phyloP scores from a whole-genome alignment of 2,888 invertebrate genomes.

The Eudemis profundana region DNA sequence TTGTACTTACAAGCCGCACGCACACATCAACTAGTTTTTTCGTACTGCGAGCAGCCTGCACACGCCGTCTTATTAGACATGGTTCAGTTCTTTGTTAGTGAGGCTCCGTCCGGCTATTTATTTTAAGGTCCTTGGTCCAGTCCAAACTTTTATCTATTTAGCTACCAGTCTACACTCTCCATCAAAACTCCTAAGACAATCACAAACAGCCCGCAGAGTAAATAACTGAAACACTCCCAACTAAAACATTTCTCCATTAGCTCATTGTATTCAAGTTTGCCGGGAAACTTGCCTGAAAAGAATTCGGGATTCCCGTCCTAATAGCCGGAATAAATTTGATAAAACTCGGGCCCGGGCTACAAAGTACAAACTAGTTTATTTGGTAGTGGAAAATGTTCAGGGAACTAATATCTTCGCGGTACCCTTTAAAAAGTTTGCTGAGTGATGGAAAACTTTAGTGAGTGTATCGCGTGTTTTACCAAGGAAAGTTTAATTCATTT shows the following conservation, averaged over 20 bases:
- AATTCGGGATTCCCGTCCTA: conserved; percentile 54
- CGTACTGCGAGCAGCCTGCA: too few species aligned
- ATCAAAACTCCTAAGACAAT: conserved; percentile 33
- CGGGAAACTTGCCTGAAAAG: conserved; percentile 51
- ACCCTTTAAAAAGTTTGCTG: conserved; percentile 47
- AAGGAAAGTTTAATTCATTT: background rate
- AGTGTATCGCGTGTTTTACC: background rate
- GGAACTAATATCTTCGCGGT: conserved; percentile 43
- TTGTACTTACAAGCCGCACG: too few species aligned
- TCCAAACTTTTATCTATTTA: background rate
- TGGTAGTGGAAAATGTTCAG: conserved; percentile 46
- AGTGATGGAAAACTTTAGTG: conserved; percentile 39
- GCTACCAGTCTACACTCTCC: background rate
- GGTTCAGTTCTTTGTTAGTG: too few species aligned
- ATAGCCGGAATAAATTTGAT: conserved; percentile 66
- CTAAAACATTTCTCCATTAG: conserved; percentile 55
- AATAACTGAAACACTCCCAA: conserved; percentile 51
- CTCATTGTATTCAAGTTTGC: conserved; percentile 56
- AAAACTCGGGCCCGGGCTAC: conserved; percentile 52
- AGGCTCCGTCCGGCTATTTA: too few species aligned
- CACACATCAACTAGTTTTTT: too few species aligned
- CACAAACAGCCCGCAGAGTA: conserved; percentile 29
- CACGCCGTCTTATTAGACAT: too few species aligned
- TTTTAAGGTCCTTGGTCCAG: too few species aligned
- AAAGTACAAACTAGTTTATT: conserved; percentile 57